phyloP scores from a whole-genome alignment of 2,888 invertebrate genomes.

The Philonicus albiceps region DNA sequence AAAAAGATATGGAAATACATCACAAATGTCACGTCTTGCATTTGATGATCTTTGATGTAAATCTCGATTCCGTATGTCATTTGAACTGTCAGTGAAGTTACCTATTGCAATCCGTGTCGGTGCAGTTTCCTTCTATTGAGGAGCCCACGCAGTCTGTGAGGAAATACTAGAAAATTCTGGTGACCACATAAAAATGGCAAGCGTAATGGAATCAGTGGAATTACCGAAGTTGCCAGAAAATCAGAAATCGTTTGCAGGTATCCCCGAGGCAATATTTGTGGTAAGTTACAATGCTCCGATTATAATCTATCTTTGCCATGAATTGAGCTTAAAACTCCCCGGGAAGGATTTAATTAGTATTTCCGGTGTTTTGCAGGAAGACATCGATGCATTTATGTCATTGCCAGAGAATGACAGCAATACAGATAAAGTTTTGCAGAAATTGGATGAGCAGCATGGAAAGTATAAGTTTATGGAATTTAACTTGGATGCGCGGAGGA shows the following conservation, averaged over 20 bases:
- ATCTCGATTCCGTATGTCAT: neutral
- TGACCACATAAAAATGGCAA: slow-evolving; percentile 56
- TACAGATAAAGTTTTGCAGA: slow-evolving; percentile 84
- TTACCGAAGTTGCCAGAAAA: slow-evolving; percentile 63
- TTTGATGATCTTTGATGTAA: neutral
- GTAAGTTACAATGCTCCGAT: slow-evolving; percentile 66
- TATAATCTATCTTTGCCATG: slow-evolving; percentile 14
- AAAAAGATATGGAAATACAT: too few relatives aligned
- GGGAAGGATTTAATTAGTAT: neutral
- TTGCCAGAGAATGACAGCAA: slow-evolving; percentile 81
- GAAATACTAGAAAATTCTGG: neutral
- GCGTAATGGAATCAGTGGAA: slow-evolving; percentile 58
- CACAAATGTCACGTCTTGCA: too few relatives aligned
- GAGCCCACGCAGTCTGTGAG: slow-evolving; percentile 17
- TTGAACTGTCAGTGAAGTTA: slow-evolving; percentile 13
- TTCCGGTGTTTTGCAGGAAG: slow-evolving; percentile 71
- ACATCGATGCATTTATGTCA: slow-evolving; percentile 94
- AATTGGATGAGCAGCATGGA: slow-evolving; percentile 90
- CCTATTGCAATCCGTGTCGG: neutral
- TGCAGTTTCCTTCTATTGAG: neutral
- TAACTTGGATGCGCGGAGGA: slow-evolving; percentile 85
- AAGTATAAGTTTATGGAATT: slow-evolving; percentile 98
- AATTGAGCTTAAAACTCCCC: neutral
- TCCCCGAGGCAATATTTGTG: slow-evolving; percentile 87
- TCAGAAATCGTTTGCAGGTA: slow-evolving; percentile 76